A percentile compares a stretch with the other conserved stretches of the same genome.
Conservation (phyloP, 2,888 invertebrate genomes). For the Escarpia spicata region DNA sequence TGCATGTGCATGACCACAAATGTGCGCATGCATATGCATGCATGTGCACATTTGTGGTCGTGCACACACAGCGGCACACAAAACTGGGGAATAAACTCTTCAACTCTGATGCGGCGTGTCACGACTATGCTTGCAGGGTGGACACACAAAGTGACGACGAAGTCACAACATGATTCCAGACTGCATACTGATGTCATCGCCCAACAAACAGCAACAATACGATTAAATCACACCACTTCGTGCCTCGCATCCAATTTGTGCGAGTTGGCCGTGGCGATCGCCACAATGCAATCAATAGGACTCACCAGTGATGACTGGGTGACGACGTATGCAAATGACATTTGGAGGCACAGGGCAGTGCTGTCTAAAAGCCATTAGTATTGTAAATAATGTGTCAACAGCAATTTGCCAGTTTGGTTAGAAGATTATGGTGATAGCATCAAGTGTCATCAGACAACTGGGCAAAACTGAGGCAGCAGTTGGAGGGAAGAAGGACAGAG, state of each 20-base stretch:
- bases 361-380: constrained; percentile 9
- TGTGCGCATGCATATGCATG: no score
- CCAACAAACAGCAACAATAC: neutral
- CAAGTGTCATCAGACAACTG: neutral
- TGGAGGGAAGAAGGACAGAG: neutral
- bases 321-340: neutral
- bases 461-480: neutral
- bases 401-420: constrained; percentile 16
- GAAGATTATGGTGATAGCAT: neutral
- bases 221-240: constrained; percentile 5
- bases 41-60: no score
- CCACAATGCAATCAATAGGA: neutral
- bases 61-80: no score
- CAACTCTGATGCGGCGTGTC: neutral
- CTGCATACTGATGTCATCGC: neutral
- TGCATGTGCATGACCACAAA: no score
- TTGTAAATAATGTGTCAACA: constrained; percentile 13
- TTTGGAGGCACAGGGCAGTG: neutral
- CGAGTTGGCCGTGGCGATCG: neutral
- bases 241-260: neutral
- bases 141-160: neutral
- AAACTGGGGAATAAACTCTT: neutral
- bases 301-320: neutral
- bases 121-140: neutral
- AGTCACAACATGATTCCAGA: neutral